Conservation (phyloP, 2,797 vertebrate genomes). For the Tiaroga cobitis region DNA sequence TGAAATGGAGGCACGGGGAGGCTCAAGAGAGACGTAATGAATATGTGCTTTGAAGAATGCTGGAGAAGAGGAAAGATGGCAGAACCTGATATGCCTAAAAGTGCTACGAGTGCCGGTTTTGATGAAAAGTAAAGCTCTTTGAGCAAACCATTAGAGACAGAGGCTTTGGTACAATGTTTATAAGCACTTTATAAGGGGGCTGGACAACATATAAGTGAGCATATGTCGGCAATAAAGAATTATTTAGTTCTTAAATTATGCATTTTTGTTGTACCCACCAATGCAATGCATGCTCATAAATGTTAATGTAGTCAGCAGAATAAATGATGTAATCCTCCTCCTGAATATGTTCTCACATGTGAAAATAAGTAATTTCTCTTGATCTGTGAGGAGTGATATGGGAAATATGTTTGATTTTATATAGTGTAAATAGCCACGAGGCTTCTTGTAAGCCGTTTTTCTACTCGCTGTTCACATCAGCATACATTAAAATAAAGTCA, state of each 20-base stretch:
- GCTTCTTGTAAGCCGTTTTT: neutral
- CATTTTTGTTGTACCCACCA: neutral
- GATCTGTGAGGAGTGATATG: neutral
- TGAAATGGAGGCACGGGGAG: constrained; percentile 29
- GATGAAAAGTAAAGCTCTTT: constrained; percentile 35
- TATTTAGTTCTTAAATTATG: neutral
- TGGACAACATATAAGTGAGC: neutral
- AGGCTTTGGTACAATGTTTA: constrained; percentile 10
- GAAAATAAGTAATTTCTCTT: neutral
- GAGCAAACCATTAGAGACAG: neutral
- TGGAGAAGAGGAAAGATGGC: constrained; percentile 28
- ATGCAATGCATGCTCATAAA: constrained; percentile 1
- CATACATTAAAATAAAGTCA: neutral
- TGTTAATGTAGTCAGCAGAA: constrained; percentile 4
- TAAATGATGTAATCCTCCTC: neutral
- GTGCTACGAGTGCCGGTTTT: neutral
- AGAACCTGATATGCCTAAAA: constrained; percentile 44
- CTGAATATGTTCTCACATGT: neutral
- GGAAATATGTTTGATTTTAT: neutral
- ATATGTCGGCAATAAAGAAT: neutral
- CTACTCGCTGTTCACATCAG: neutral
- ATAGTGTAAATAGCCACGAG: neutral
- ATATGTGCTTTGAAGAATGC: constrained; percentile 55
- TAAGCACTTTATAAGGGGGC: constrained; percentile 13
- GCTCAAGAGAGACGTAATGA: constrained; percentile 38